Conservation (phyloP, 2,113 vertebrate genomes). For the Silurus meridionalis region DNA sequence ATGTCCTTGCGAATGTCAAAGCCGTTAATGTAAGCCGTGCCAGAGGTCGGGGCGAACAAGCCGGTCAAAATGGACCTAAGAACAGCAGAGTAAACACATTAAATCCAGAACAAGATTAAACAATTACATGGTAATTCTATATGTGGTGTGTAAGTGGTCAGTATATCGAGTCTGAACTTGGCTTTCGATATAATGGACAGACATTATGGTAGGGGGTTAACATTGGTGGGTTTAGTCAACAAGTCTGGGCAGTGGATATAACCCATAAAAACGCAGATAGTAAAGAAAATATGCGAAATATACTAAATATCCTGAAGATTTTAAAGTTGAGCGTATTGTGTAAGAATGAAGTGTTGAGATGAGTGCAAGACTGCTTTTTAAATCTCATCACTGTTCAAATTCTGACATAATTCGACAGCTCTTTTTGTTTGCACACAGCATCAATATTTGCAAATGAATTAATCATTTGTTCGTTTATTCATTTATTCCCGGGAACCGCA, state of each 20-base stretch:
- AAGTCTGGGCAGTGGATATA: not conserved
- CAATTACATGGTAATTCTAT: not conserved
- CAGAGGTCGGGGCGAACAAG: slow-evolving; percentile 91
- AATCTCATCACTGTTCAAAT: not conserved
- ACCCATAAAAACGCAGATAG: not conserved
- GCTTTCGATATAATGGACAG: not conserved
- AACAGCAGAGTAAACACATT: slow-evolving; percentile 15
- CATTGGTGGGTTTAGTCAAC: not conserved
- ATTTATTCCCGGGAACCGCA: not conserved
- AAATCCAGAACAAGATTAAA: not conserved
- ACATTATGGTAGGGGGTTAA: not conserved
- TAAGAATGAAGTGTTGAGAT: not conserved
- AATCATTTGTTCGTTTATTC: not conserved
- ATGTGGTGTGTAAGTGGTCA: not conserved
- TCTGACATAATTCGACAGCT: not conserved
- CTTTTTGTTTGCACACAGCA: too few species aligned
- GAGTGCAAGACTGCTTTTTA: not conserved
- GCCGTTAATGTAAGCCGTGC: slow-evolving; percentile 90
- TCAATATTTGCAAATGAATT: not conserved
- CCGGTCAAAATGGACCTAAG: slow-evolving; percentile 95
- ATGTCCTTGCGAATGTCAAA: slow-evolving; percentile 89
- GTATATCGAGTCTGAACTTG: not conserved
- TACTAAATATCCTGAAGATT: too few species aligned
- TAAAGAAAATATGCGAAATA: not conserved
- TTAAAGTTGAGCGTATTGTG: not conserved